These are phyloP conservation scores for Pipra filicauda DNA, from an alignment of 2,113 vertebrate genomes.

Conservation along the genomic window DNA sequence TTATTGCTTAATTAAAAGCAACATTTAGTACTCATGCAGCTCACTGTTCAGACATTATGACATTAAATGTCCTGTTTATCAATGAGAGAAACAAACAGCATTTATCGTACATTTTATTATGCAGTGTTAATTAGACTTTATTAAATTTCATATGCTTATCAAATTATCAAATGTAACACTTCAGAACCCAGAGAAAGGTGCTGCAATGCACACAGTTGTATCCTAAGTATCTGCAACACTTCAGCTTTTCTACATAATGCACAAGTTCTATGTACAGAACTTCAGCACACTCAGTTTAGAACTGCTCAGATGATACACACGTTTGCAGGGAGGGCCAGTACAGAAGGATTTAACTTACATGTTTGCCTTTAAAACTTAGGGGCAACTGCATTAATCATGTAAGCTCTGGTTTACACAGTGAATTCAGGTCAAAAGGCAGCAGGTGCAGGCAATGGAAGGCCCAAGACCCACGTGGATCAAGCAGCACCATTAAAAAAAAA, in stretches of 20 bases:
- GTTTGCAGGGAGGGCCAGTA: neutral
- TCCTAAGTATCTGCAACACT: neutral
- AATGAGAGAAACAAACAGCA: conserved; percentile 37
- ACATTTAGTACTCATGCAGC: conserved; percentile 70
- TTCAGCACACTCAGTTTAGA: neutral
- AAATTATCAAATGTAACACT: conserved; percentile 46
- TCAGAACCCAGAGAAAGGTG: conserved; percentile 14
- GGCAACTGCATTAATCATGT: neutral
- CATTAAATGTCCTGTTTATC: conserved; percentile 60
- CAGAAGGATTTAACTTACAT: fast-evolving
- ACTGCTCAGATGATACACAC: neutral
- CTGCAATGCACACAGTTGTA: neutral
- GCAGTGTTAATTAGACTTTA: conserved; percentile 69
- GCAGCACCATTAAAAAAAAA: neutral
- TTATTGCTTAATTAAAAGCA: conserved; percentile 87
- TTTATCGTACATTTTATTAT: conserved; percentile 48
- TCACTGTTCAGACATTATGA: conserved; percentile 67
- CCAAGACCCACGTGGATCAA: neutral
- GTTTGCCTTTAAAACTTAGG: neutral
- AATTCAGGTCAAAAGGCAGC: neutral
- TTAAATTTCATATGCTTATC: conserved; percentile 66
- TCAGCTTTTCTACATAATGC: neutral
- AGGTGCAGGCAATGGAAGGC: neutral
- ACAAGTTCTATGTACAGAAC: neutral
- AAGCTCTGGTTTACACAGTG: neutral